Evolutionary conservation across 1,140 invertebrate species (phyloP), one percentile per base, ranked within the genome.

Genomic region (Drosophila melanica): DNA sequence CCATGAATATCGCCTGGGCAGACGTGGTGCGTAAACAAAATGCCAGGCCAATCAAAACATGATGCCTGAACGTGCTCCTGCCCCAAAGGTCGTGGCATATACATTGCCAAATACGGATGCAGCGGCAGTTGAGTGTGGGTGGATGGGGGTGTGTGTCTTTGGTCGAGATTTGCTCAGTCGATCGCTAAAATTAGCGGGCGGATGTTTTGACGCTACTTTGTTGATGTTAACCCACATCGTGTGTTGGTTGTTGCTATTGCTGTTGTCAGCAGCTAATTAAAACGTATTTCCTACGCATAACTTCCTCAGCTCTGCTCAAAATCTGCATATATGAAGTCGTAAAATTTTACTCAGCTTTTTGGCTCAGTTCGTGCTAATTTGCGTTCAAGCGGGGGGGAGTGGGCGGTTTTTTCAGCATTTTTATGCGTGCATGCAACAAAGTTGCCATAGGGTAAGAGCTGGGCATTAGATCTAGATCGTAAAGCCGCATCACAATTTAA

Each of bases 211-310:
- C 48, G 78, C 75, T 87, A 85, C 81, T 86, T 78, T 75, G 81
- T 85, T 69, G 66, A 65, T 65, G 44, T 23, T 85, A 85, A 86
- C 81, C 82, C 71, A 86, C 63, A 87, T 82, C 66, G 47, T 63
- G 53, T 18, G 39, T 54, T 35, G 60, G 37, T 50, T 62, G 42
- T 12, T 48, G 51, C 23, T 50, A 9, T 64, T 44, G 70, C 45
- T 81, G 79, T 82, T 86, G 82, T 86, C 82, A 87, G 82, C 82
- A 87, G 82, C 82, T 87, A 86, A 86, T 86, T 86, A 86, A 86
- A 86, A 79, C 71, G 71, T 73, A 87, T 86, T 82, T 86, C 76
- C 79, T 82, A 87, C 74, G 72, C 84, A 86, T 82, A 79, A 87
- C 82, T 86, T 87, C 82, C 82, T 82, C 82, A 68, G 74, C 62